Conservation (phyloP, 37 sponge, comb jelly and placozoan genomes). For the Haliclona indistincta region DNA sequence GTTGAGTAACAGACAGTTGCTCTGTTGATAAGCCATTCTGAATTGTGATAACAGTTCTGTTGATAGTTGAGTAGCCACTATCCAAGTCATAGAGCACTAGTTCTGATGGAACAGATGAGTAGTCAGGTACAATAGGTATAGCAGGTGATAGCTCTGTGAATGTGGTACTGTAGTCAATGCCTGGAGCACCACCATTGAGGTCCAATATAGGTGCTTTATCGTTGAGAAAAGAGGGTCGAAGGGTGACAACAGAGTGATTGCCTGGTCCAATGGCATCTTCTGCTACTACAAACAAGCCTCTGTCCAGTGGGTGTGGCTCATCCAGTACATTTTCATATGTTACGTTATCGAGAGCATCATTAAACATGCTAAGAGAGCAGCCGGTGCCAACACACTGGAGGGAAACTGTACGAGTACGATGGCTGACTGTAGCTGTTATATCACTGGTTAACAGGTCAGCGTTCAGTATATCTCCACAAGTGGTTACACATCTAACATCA, state of each 20-base stretch:
- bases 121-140: constrained; percentile 21
- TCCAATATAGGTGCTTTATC: constrained; percentile 60
- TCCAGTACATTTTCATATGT: constrained; percentile 28
- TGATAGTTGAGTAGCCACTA: constrained; percentile 57
- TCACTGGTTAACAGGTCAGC: constrained; percentile 2
- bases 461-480: constrained; percentile 55
- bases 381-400: constrained; percentile 43
- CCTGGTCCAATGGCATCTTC: constrained; percentile 26
- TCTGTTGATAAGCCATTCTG: not conserved
- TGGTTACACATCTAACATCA: constrained; percentile 30
- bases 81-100: constrained; percentile 73
- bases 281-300: constrained; percentile 47
- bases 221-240: constrained; percentile 39
- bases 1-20: not conserved
- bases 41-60: constrained; percentile 25
- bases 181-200: constrained; percentile 51
- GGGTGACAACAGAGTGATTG: constrained; percentile 17
- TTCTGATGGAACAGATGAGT: constrained; percentile 10
- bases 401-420: constrained; percentile 36
- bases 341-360: constrained; percentile 35
- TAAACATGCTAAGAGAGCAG: constrained; percentile 12
- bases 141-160: constrained; percentile 49
- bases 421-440: constrained; percentile 15
- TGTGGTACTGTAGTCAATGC: constrained; percentile 33
- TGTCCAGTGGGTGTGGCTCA: constrained; percentile 57